phyloP scores from a whole-genome alignment of 2,888 invertebrate genomes.

The Hofmannophila pseudospretella region DNA sequence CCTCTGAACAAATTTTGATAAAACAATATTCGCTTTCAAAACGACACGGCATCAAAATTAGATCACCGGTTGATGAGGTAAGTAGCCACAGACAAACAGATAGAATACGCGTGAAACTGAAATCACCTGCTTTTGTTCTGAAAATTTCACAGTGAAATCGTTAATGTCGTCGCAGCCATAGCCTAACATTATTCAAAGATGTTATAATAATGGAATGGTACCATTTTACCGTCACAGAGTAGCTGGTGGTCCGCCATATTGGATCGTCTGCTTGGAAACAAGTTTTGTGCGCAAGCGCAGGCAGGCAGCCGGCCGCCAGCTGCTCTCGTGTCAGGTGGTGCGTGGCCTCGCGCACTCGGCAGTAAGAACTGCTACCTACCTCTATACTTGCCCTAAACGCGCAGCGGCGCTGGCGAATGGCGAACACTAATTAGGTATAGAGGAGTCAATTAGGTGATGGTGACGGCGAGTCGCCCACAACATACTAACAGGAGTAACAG shows the following conservation, averaged over 20 bases:
- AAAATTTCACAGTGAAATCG: no score
- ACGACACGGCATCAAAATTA: no score
- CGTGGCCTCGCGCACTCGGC: conserved; percentile 44
- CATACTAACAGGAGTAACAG: not conserved
- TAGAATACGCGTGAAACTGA: no score
- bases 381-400: no score
- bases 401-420: no score
- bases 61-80: no score
- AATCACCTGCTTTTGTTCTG: no score
- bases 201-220: conserved; percentile 3
- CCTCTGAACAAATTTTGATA: no score
- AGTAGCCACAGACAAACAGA: no score
- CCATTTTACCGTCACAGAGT: conserved; percentile 12
- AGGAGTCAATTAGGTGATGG: conserved; percentile 46
- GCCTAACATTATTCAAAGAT: not conserved
- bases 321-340: conserved; percentile 66
- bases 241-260: conserved; percentile 57
- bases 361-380: no score
- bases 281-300: conserved; percentile 64
- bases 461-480: conserved; percentile 17
- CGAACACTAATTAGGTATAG: conserved; percentile 41
- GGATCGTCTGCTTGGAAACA: conserved; percentile 64
- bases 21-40: no score
- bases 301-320: conserved; percentile 69
- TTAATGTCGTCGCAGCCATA: not conserved